Base-by-base conservation (phyloP, 92 coral and sea anemone species). In the Montipora capitata region DNA sequence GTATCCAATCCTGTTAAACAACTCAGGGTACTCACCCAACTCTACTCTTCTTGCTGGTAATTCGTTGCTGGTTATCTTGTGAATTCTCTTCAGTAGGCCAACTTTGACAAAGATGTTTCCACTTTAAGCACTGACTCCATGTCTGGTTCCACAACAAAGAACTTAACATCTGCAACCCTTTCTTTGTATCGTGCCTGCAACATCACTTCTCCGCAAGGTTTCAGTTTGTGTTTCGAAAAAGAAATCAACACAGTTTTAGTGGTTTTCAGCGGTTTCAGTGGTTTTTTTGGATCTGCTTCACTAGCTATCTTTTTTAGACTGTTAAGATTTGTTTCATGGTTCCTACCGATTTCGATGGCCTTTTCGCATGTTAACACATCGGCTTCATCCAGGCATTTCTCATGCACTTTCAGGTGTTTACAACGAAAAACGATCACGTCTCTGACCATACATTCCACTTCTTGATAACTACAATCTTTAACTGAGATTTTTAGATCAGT, bases 21-120 rank as follows among this genome's bases (percentile, higher is more conserved):
- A 27, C 44, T 81, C 85, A 20, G 85, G 76, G 11, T 66, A 67
- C 49, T 80, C 85, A 40, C 48, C 85, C 39, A 81, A 27, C 76
- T 69, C 76, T 9, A 69, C 77, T 69, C n/a, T 62, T 20, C 16
- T 65, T 20, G 52, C 42, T 40, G 39, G 20, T 61, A 8, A 35
- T 15, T 61, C 27, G 14, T 61, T 7, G n/a, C 67, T 15, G 4
- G 80, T 16, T 41, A 74, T 2, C 51, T 84, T 61, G 39, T 84
- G 45, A 56, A 74, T 63, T 72, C 88, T 83, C 70, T 54, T 74
- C 38, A 72, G 82, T 7, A 83, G 71, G 12, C 88, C 88, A 83
- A 84, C 74, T 59, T 84, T 74, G 71, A 84, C 40, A 39, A 74
- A 74, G 6, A 39, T 52, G 41, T 84, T 74, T 84, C 88, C 81